Conservation (phyloP, 2,113 vertebrate species). For the Haplochromis burtoni region DNA sequence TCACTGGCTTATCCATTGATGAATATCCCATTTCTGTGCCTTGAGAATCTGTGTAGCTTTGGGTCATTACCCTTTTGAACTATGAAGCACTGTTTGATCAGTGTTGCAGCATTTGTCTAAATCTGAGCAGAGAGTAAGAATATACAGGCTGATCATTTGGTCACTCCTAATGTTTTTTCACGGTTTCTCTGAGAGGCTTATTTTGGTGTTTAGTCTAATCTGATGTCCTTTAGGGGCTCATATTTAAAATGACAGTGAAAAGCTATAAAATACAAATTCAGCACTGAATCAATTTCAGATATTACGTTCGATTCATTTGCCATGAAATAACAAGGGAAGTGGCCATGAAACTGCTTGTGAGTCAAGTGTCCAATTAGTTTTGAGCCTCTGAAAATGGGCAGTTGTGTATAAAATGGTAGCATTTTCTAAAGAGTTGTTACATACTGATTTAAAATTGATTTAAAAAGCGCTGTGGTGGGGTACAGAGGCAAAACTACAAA, state of each 20-base stretch:
- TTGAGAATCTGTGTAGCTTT: background rate
- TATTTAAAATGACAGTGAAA: background rate
- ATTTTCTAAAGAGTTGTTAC: background rate
- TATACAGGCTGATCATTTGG: background rate
- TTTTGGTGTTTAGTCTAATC: background rate
- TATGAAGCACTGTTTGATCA: background rate
- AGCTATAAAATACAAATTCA: background rate
- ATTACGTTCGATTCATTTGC: background rate
- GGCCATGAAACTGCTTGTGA: background rate
- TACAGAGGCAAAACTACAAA: background rate
- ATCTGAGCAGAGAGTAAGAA: background rate
- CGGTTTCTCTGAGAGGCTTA: background rate
- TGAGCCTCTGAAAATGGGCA: background rate
- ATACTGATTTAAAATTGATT: background rate
- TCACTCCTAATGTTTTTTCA: background rate
- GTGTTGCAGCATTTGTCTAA: background rate
- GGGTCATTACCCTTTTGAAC: background rate
- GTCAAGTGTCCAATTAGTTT: background rate
- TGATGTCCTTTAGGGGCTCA: background rate
- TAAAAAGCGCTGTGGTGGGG: background rate
- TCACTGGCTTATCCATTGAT: background rate
- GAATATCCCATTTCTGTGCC: background rate
- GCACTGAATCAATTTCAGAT: background rate
- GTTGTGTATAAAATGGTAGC: background rate
- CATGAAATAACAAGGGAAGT: background rate